phyloP scores from a whole-genome alignment of 2,113 vertebrate genomes.

The Peucedramus taeniatus region DNA sequence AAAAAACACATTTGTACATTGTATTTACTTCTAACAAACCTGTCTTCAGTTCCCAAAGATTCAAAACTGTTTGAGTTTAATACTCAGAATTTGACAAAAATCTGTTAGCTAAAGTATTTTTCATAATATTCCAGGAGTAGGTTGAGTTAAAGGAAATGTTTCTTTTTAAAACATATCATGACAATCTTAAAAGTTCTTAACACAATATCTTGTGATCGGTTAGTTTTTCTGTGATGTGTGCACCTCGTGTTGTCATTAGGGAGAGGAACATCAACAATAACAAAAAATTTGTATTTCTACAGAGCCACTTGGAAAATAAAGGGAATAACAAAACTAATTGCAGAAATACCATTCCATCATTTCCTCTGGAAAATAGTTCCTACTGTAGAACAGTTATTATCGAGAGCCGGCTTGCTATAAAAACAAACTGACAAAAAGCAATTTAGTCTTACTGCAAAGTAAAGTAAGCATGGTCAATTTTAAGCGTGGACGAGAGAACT shows the following conservation, averaged over 20 bases:
- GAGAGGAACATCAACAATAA: background rate
- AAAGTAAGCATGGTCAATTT: background rate
- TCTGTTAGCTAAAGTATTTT: background rate
- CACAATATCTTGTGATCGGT: background rate
- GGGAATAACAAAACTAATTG: background rate
- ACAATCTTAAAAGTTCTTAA: background rate
- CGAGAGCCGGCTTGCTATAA: background rate
- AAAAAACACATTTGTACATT: accelerated
- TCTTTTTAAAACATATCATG: background rate
- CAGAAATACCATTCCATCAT: background rate
- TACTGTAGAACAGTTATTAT: background rate
- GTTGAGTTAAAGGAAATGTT: background rate
- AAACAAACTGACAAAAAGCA: background rate
- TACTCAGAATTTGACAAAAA: background rate
- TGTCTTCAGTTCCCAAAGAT: background rate
- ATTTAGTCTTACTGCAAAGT: background rate
- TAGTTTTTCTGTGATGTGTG: background rate
- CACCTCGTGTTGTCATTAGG: background rate
- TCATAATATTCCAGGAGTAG: background rate
- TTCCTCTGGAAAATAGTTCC: background rate
- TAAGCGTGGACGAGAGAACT: background rate
- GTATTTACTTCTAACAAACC: background rate
- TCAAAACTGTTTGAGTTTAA: background rate
- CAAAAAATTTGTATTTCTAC: background rate
- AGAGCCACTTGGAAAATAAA: background rate